A percentile compares a stretch with the other conserved stretches of the same genome.
Conservation (phyloP, 2,113 vertebrate genomes). For the Triplophysa dalaica region DNA sequence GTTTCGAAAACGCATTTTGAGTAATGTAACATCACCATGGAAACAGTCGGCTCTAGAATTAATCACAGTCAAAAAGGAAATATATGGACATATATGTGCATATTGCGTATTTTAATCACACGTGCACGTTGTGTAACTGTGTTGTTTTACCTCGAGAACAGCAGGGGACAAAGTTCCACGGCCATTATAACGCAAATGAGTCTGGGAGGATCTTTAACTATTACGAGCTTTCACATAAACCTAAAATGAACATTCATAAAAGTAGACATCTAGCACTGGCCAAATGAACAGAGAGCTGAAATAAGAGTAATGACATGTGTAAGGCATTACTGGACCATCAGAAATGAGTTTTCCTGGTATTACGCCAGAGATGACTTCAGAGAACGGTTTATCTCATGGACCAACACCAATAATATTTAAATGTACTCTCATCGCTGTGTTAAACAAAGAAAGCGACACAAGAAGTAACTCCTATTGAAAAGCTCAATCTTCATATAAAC, state of each 20-base stretch:
- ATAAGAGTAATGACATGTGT: background rate
- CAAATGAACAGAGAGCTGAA: background rate
- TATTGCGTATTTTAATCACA: background rate
- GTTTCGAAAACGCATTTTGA: background rate
- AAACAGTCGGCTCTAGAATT: background rate
- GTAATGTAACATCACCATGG: conserved; percentile 28
- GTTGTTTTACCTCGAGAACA: background rate
- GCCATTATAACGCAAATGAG: conserved; percentile 21
- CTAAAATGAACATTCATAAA: conserved; percentile 22
- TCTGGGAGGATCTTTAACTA: conserved; percentile 25
- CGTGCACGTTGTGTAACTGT: background rate
- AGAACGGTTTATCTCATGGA: too few relatives aligned
- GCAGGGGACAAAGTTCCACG: conserved; percentile 11
- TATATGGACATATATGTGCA: background rate
- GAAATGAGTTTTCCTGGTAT: background rate
- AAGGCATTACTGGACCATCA: background rate
- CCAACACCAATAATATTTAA: too few relatives aligned
- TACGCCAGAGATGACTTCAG: background rate
- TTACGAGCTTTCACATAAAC: conserved; percentile 9
- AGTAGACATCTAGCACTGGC: background rate
- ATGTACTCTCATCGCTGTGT: too few relatives aligned
- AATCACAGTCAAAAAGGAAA: conserved; percentile 1
- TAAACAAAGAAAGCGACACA: too few relatives aligned
- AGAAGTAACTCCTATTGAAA: too few relatives aligned
- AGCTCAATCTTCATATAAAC: too few relatives aligned